A percentile compares a stretch with the other conserved stretches of the same genome.
Conservation (phyloP, 2,797 vertebrate species). For the Micropoecilia bifurca region DNA sequence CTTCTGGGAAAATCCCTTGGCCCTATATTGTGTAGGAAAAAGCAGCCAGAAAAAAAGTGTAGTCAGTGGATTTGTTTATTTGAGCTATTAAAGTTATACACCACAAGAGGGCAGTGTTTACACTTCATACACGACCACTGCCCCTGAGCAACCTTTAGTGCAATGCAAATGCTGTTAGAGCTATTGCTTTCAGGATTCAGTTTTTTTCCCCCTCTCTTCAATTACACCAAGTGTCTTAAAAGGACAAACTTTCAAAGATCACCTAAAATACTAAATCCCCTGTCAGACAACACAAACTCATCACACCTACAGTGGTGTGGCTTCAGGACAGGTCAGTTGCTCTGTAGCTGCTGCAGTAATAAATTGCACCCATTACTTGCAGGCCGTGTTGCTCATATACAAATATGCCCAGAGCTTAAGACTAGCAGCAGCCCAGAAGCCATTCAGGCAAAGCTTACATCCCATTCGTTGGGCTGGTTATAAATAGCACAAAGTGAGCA, state of each 20-base stretch:
- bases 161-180: slow-evolving; percentile 12
- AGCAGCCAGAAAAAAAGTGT: not conserved
- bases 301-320: slow-evolving; percentile 4
- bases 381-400: slow-evolving; percentile 32
- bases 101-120: slow-evolving; percentile 71
- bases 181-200: not conserved
- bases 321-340: slow-evolving; percentile 44
- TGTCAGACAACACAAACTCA: not conserved
- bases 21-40: not conserved
- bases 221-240: slow-evolving; percentile 5
- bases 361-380: slow-evolving; percentile 51
- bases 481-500: slow-evolving; percentile 76
- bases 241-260: slow-evolving; percentile 1
- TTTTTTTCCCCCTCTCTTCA: slow-evolving; percentile 15
- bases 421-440: slow-evolving; percentile 68
- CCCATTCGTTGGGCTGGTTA: slow-evolving; percentile 68
- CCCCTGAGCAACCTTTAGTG: not conserved
- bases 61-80: not conserved
- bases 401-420: slow-evolving; percentile 43
- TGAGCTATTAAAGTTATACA: slow-evolving; percentile 25
- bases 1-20: not conserved
- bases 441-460: slow-evolving; percentile 74
- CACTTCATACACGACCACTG: slow-evolving; percentile 10
- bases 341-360: slow-evolving; percentile 31
- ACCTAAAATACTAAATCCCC: slow-evolving; percentile 7